Base-by-base conservation (phyloP, 2,113 vertebrate species). In the Serinus canaria region DNA sequence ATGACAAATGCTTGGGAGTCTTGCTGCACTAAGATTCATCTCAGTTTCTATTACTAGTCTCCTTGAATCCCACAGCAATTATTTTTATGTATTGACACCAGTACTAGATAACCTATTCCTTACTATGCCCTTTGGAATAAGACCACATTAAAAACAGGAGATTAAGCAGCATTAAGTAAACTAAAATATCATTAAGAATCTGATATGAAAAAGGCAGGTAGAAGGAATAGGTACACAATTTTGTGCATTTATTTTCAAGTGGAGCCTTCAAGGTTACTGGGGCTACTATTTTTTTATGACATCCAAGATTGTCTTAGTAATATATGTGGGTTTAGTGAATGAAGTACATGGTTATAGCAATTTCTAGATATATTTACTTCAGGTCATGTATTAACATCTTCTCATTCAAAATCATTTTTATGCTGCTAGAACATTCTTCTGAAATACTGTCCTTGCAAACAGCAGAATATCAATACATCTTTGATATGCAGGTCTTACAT, bases 61-160 rank as follows among this genome's bases (percentile, higher is more conserved):
- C 50, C 52, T 78, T 91, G 47, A 77, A 56, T 89, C 84, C 66
- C 52, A 81, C 35, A 55, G 68, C 56, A 95, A 87, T 87, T 95
- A 91, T 66, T 95, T 95, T 86, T 58, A 77, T 77, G 43, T 92
- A 89, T 25, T 77, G 89, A 92, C 78, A 95, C 18, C 49, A 80
- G 21, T 47, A 76, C 44, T 39, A 79, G 72, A 80, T 60, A 80
- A 94, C 64, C 66, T 91, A 59, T 23, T 90, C 76, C 89, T 77
- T 67, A 59, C 37, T 3, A 7, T 55, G 46, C 33, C 37, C 64
- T 89, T 79, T 79, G 28, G 39, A 80, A 58, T 73, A 87, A 58
- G 46, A 37, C 10, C 4, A 2, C 83, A 64, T 56, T 53, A 83
- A 73, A 77, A 75, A 41, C 0, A 52, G 27, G 58, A 85, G 49